Base-by-base conservation (phyloP, 2,888 invertebrate species). In the Agrochola lychnidis region DNA sequence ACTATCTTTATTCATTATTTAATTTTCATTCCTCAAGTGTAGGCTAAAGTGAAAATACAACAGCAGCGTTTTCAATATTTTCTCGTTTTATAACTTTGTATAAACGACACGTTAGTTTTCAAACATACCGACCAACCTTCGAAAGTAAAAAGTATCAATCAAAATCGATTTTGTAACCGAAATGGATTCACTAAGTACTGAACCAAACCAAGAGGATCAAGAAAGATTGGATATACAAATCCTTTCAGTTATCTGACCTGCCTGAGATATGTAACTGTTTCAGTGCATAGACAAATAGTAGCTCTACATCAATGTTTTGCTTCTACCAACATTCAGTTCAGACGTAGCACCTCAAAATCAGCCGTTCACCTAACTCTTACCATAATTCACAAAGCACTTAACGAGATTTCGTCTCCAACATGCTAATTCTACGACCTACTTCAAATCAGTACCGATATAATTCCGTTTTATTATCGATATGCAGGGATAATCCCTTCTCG, bases 401-500 rank as follows among this genome's bases (percentile, higher is more conserved):
- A 82, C 82, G 78, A 79, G 87, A 85, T 88, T 86, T 86, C 82
- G 87, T 90, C 86, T 74, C 79, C 68, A 59, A 74, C 64, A 83
- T 79, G 83, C 85, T 70, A 76, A 86, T 78, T 75, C 63, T 22
- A 53, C 67, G 74, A 81, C 81, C 86, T 83, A 86, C 79, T 82
- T 86, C 80, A 82, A 84, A 83, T 82, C 80, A 83, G 81, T 82
- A 78, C 81, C 79, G 64, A 81, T 74, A 72, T 84, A 88, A 86
- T 83, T 70, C 83, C 66, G 72, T 76, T 79, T 85, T 85, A 85
- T 57, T 73, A 79, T 81, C 76, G 64, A 78, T 76, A 86, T 48
- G 4, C 74, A 30, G 73, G 63, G 81, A 86, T 86, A 57, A 85
- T 83, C 83, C 61, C 74, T 68, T 63, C 70, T 64, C n/a, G 57